Percentiles rank a stretch among this genome's conserved stretches.
phyloP scores from a whole-genome alignment of 2,113 vertebrate species.

The Gnathonemus echidnorhynchus region DNA sequence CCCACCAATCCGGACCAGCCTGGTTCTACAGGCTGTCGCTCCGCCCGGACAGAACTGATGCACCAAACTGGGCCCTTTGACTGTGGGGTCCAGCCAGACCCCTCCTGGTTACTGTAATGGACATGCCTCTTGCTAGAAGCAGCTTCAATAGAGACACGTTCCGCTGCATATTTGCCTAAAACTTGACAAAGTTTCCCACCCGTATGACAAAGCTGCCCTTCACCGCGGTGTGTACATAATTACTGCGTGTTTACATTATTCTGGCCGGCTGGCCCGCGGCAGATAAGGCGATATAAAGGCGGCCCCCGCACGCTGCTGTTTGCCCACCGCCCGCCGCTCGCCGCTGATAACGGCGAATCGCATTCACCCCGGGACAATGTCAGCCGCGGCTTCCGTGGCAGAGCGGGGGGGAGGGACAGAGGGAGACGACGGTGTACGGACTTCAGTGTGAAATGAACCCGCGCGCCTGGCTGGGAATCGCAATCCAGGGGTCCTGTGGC shows the following conservation, averaged over 20 bases:
- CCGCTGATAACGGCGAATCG: conserved; percentile 43
- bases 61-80: not conserved
- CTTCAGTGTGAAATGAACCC: not conserved
- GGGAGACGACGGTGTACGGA: not conserved
- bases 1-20: not conserved
- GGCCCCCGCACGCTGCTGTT: conserved; percentile 34
- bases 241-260: conserved; percentile 36
- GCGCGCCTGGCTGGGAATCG: not conserved
- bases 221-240: conserved; percentile 44
- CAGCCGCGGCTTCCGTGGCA: conserved; percentile 32
- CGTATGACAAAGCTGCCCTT: conserved; percentile 30
- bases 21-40: not conserved
- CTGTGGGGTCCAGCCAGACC: not conserved
- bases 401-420: not conserved
- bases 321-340: conserved; percentile 39
- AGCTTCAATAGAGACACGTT: not conserved
- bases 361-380: conserved; percentile 38
- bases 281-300: conserved; percentile 38
- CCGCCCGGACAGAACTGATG: not conserved
- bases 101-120: not conserved
- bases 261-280: conserved; percentile 35
- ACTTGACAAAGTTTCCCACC: conserved; percentile 32
- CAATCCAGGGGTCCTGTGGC: not conserved
- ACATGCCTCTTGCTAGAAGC: not conserved
- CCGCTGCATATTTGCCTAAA: not conserved